A percentile compares a stretch with the other conserved stretches of the same genome.
Evolutionary conservation across 2,888 invertebrate species (phyloP).

Genomic region (Dasysyrphus tricinctus): DNA sequence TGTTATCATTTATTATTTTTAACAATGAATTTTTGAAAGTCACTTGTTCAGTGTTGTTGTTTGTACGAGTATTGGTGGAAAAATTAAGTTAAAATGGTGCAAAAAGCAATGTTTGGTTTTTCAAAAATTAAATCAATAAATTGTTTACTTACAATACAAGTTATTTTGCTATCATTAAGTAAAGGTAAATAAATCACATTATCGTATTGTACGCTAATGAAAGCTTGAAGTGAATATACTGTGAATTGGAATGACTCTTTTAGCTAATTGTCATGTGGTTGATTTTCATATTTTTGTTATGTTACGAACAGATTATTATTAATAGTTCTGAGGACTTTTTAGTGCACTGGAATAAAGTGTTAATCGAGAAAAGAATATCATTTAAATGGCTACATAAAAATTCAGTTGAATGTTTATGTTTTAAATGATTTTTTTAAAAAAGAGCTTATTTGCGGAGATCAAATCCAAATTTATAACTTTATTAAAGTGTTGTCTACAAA

Average conservation of each 20-base stretch:
- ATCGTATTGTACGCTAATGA: constrained; percentile 11
- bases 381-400: background rate
- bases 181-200: constrained; percentile 57
- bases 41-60: constrained; percentile 7
- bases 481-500: too few relatives aligned
- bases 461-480: too few relatives aligned
- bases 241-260: constrained; percentile 1
- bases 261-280: constrained; percentile 24
- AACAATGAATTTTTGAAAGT: constrained; percentile 17
- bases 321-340: background rate
- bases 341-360: background rate
- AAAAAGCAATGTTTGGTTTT: constrained; percentile 22
- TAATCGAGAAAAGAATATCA: background rate
- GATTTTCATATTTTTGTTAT: background rate
- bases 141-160: constrained; percentile 43
- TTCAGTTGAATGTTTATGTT: background rate
- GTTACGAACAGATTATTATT: background rate
- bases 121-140: constrained; percentile 14
- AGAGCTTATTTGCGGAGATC: too few relatives aligned
- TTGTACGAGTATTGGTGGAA: background rate
- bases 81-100: constrained; percentile 1
- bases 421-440: too few relatives aligned
- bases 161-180: constrained; percentile 54
- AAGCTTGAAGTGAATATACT: background rate
- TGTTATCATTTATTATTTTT: constrained; percentile 26